A percentile compares a stretch with the other conserved stretches of the same genome.
Evolutionary conservation across 64 coral and sea anemone species (phyloP).

Genomic region (Stylophora pistillata): DNA sequence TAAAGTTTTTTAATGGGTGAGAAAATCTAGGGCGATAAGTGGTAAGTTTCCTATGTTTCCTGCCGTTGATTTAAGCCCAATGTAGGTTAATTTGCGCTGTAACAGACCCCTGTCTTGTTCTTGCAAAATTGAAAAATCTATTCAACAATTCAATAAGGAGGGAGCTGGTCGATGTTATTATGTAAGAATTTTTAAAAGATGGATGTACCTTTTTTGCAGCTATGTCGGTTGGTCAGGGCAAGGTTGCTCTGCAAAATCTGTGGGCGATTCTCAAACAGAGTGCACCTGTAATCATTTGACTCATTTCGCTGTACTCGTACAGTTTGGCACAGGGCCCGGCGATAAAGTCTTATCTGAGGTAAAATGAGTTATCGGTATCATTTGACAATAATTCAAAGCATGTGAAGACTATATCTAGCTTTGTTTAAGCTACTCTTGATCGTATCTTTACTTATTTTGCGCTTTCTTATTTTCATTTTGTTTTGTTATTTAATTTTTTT

Average conservation of each 20-base stretch:
- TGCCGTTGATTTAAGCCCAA: no score
- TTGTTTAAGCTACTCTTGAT: not conserved
- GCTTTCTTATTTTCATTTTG: no score
- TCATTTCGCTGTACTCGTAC: slow-evolving; percentile 64
- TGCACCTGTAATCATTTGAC: slow-evolving; percentile 74
- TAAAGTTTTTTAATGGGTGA: no score
- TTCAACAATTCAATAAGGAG: no score
- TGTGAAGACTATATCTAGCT: not conserved
- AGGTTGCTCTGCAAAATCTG: slow-evolving; percentile 6
- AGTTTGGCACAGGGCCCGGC: not conserved
- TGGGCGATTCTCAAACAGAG: not conserved
- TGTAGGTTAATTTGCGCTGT: no score
- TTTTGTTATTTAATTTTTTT: no score
- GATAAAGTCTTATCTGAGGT: not conserved
- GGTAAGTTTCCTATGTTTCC: no score
- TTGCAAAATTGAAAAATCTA: no score
- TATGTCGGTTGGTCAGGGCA: slow-evolving; percentile 21
- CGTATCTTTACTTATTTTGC: not conserved
- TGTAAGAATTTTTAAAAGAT: no score
- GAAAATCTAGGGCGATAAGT: no score
- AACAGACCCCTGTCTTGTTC: no score
- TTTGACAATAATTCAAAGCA: not conserved
- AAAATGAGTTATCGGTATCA: not conserved
- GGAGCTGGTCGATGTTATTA: no score
- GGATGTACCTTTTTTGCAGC: not conserved